Conservation (phyloP, 2,888 invertebrate species). For the Protula sp. region DNA sequence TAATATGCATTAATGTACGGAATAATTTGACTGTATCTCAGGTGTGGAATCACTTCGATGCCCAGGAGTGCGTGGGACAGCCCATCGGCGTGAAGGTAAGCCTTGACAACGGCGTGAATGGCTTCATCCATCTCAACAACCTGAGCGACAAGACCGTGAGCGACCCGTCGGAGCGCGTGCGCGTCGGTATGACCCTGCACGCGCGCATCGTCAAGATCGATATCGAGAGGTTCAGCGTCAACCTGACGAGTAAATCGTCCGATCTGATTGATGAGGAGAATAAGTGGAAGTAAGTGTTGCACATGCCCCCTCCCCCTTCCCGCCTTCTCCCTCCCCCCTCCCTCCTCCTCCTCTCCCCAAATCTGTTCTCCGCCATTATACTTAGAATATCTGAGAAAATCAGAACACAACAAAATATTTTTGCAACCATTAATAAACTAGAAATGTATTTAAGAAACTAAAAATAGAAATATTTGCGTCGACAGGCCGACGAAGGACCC, state of each 20-base stretch:
- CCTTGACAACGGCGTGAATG: conserved; percentile 82
- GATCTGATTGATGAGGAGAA: conserved; percentile 85
- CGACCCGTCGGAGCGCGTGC: conserved; percentile 88
- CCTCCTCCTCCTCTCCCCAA: too few relatives aligned
- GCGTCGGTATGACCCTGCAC: conserved; percentile 59
- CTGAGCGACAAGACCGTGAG: conserved; percentile 87
- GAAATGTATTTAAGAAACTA: too few relatives aligned
- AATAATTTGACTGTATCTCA: too few relatives aligned
- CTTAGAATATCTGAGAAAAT: too few relatives aligned
- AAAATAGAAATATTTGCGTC: too few relatives aligned
- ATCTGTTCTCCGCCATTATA: too few relatives aligned
- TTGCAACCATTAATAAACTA: too few relatives aligned
- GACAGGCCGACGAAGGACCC: conserved; percentile 81
- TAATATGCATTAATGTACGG: too few relatives aligned
- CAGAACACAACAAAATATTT: too few relatives aligned
- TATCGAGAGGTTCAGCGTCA: conserved; percentile 75
- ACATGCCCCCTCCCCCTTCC: too few relatives aligned
- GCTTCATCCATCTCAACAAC: conserved; percentile 89
- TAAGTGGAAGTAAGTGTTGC: conserved; percentile 68
- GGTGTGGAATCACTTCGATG: conserved; percentile 98
- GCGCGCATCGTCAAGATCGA: conserved; percentile 92
- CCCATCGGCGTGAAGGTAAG: conserved; percentile 85
- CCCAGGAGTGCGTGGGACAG: conserved; percentile 86
- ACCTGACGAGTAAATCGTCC: conserved; percentile 87
- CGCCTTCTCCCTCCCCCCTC: too few relatives aligned